Percentiles rank a stretch among this genome's conserved stretches.
Evolutionary conservation across 2,113 vertebrate genomes (phyloP).

Genomic region (Rhinolophus sinicus): DNA sequence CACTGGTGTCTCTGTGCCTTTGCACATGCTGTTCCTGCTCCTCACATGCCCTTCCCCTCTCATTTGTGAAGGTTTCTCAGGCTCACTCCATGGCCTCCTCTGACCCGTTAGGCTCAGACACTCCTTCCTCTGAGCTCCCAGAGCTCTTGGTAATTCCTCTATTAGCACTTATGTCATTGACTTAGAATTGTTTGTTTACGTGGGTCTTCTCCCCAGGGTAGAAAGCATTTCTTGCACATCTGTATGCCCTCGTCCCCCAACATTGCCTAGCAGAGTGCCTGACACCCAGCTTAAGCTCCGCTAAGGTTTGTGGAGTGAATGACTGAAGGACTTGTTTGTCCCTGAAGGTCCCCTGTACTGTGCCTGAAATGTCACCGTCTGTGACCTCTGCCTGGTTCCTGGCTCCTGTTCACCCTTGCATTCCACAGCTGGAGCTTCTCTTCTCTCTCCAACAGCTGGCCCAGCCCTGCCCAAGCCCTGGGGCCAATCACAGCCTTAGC

Average conservation of each 20-base stretch:
- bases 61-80: not conserved
- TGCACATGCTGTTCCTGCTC: constrained; percentile 18
- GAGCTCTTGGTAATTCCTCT: not conserved
- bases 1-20: not conserved
- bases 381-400: not conserved
- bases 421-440: constrained; percentile 70
- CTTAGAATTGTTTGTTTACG: constrained; percentile 63
- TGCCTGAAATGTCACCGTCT: not conserved
- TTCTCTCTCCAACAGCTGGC: constrained; percentile 56
- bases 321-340: not conserved
- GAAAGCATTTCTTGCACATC: not conserved
- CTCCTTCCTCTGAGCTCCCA: constrained; percentile 54
- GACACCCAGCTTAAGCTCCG: not conserved
- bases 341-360: not conserved
- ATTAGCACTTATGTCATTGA: constrained; percentile 61
- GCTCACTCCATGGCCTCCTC: not conserved
- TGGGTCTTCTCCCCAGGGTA: not conserved
- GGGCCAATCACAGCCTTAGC: not conserved
- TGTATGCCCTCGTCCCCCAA: not conserved
- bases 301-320: not conserved
- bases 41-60: not conserved
- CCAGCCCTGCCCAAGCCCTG: constrained; percentile 41
- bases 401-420: not conserved
- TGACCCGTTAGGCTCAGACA: constrained; percentile 45
- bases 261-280: not conserved